Conservation (phyloP, 2,113 vertebrate genomes). For the Indicator indicator region DNA sequence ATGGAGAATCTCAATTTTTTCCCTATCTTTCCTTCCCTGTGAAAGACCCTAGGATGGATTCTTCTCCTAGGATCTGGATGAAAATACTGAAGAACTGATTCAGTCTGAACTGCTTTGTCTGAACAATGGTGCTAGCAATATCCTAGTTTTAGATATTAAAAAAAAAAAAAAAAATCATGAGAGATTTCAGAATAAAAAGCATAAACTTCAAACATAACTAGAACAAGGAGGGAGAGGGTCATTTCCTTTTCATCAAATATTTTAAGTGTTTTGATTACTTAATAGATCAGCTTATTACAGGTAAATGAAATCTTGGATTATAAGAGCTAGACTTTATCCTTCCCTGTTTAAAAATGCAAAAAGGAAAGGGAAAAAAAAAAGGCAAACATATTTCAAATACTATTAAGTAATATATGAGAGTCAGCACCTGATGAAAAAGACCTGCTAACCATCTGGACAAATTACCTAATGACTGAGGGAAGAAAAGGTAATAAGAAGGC, state of each 20-base stretch:
- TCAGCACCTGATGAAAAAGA: neutral
- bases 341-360: neutral
- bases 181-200: neutral
- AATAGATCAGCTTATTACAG: neutral
- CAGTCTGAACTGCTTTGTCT: neutral
- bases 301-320: neutral
- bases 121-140: neutral
- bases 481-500: neutral
- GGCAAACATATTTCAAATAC: neutral
- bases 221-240: neutral
- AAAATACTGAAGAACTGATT: neutral
- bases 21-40: neutral
- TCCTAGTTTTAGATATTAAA: neutral
- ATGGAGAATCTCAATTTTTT: neutral
- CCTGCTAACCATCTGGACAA: neutral
- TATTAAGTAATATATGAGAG: neutral
- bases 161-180: neutral
- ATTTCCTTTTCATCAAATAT: neutral
- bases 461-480: neutral
- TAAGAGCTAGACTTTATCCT: neutral
- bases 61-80: neutral
- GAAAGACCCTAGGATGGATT: neutral
- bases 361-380: neutral
- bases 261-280: neutral
- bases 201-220: neutral